Percentiles rank a stretch among this genome's conserved stretches.
Evolutionary conservation across 2,888 invertebrate genomes (phyloP).

Genomic region (Erpobdella octoculata): DNA sequence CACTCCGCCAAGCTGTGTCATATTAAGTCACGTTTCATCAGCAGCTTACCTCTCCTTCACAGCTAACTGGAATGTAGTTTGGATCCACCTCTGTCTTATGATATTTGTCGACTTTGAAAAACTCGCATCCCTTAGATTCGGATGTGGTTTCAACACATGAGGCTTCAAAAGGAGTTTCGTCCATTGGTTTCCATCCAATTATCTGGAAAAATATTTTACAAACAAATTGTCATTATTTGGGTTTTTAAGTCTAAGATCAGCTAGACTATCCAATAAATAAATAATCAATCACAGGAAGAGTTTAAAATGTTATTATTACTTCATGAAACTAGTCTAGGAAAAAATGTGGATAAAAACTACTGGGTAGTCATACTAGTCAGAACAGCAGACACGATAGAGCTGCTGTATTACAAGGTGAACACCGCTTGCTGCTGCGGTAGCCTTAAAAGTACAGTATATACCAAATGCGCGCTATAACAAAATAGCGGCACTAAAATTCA

Average conservation of each 20-base stretch:
- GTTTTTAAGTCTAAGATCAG: background rate
- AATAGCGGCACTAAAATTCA: too few relatives aligned
- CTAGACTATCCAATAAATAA: background rate
- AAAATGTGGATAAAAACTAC: too few relatives aligned
- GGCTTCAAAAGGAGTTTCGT: background rate
- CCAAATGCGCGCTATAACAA: too few relatives aligned
- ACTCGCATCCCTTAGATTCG: constrained; percentile 1
- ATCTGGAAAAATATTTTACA: background rate
- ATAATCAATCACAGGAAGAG: background rate
- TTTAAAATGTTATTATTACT: background rate
- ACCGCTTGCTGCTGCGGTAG: too few relatives aligned
- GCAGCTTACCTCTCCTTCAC: background rate
- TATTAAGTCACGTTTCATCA: background rate
- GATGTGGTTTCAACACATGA: background rate
- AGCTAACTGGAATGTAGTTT: constrained; percentile 3
- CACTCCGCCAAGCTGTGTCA: too few relatives aligned
- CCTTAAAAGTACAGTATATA: background rate
- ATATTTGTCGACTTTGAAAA: background rate
- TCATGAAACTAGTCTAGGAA: background rate
- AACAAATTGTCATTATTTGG: background rate
- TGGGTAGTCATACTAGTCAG: too few relatives aligned
- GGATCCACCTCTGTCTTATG: background rate
- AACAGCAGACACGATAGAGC: too few relatives aligned
- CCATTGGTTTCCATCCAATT: background rate
- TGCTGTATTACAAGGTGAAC: too few relatives aligned